These are phyloP conservation scores for Ischnus inquisitorius DNA, from an alignment of 2,888 invertebrate species.

Conservation along the genomic window DNA sequence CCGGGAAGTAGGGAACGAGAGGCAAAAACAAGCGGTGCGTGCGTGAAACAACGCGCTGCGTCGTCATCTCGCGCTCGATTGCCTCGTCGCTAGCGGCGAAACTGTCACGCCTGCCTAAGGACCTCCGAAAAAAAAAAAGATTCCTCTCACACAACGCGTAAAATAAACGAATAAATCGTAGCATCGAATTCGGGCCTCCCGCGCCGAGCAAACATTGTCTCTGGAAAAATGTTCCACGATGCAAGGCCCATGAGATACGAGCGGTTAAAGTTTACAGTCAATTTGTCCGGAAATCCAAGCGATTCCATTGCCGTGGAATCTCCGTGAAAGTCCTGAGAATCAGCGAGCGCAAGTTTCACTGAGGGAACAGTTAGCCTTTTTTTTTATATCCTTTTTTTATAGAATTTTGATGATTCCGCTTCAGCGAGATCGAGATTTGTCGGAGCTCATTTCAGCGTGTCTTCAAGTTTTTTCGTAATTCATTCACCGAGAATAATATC, in stretches of 20 bases:
- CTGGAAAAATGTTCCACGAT: neutral
- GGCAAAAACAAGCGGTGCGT: conserved; percentile 56
- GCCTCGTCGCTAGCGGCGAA: conserved; percentile 6
- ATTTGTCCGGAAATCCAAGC: conserved; percentile 7
- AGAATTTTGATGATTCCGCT: neutral
- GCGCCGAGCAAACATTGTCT: neutral
- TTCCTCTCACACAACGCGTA: too few relatives aligned
- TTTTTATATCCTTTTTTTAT: neutral
- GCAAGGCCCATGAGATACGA: neutral
- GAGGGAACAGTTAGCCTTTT: neutral
- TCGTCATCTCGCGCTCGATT: conserved; percentile 26
- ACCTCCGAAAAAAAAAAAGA: neutral
- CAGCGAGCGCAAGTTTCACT: neutral
- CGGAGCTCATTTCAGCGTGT: neutral
- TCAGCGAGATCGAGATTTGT: neutral
- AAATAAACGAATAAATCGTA: too few relatives aligned
- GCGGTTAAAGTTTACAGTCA: conserved; percentile 4
- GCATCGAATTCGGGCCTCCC: neutral
- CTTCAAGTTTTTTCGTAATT: neutral
- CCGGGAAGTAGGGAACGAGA: conserved; percentile 29
- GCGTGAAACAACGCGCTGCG: conserved; percentile 34
- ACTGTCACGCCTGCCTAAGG: neutral
- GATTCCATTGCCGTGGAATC: neutral
- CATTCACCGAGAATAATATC: neutral
- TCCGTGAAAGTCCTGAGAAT: neutral